These are phyloP conservation scores for Hypomecis atomaria DNA, from an alignment of 2,888 invertebrate genomes.

Conservation along the genomic window DNA sequence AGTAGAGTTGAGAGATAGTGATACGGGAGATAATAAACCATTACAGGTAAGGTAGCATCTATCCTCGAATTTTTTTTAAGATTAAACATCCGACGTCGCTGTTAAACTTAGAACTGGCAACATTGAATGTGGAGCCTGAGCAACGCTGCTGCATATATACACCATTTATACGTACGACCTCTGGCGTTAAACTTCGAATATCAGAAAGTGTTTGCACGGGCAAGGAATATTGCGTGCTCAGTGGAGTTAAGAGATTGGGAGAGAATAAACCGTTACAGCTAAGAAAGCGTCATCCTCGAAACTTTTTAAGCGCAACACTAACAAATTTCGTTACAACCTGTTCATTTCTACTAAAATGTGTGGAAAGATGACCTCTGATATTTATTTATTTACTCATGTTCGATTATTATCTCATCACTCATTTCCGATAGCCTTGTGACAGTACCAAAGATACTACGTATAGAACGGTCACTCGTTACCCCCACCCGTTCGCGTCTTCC, in stretches of 20 bases:
- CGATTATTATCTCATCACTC: too few species aligned
- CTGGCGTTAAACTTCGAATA: slow-evolving; percentile 93
- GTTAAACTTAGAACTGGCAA: slow-evolving; percentile 86
- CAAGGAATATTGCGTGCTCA: slow-evolving; percentile 96
- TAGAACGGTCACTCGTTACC: too few species aligned
- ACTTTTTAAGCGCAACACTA: not conserved
- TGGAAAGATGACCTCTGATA: too few species aligned
- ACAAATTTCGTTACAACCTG: too few species aligned
- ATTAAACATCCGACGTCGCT: slow-evolving; percentile 87
- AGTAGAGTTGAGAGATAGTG: slow-evolving; percentile 93
- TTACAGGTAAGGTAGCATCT: slow-evolving; percentile 86
- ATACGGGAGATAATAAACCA: slow-evolving; percentile 84
- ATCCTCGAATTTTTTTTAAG: not conserved
- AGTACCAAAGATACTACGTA: too few species aligned
- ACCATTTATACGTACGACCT: slow-evolving; percentile 97
- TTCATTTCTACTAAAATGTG: too few species aligned
- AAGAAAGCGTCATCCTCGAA: slow-evolving; percentile 31
- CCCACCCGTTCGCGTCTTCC: too few species aligned
- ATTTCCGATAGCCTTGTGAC: too few species aligned
- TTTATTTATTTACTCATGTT: too few species aligned
- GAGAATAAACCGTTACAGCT: slow-evolving; percentile 88
- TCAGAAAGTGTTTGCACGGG: slow-evolving; percentile 95
- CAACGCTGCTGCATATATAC: slow-evolving; percentile 93
- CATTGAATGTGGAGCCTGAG: slow-evolving; percentile 70
- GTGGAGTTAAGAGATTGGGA: slow-evolving; percentile 92